Percentiles rank a stretch among this genome's conserved stretches.
Conservation (phyloP, 2,113 vertebrate species). For the Leucoraja erinaceus region DNA sequence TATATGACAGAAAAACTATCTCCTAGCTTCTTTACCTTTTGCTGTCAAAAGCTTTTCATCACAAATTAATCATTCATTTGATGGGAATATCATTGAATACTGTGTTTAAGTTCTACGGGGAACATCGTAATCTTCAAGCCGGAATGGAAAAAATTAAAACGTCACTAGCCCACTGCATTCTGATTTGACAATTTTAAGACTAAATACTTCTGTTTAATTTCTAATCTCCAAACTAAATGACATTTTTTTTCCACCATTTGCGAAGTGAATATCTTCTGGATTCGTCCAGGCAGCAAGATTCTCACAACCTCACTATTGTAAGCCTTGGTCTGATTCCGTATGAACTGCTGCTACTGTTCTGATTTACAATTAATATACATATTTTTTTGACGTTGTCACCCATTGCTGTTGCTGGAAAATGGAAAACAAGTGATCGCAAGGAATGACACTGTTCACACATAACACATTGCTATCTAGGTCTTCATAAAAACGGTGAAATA, state of each 20-base stretch:
- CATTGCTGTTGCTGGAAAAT: background rate
- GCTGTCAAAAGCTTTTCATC: background rate
- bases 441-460: background rate
- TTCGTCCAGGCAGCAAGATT: background rate
- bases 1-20: background rate
- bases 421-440: background rate
- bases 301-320: background rate
- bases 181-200: background rate
- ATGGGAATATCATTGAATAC: background rate
- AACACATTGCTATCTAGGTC: background rate
- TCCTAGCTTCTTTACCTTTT: background rate
- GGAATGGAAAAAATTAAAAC: background rate
- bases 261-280: background rate
- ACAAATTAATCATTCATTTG: background rate
- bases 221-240: background rate
- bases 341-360: too few species aligned
- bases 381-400: too few species aligned
- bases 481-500: background rate
- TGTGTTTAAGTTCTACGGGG: background rate
- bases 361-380: too few species aligned
- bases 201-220: background rate
- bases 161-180: background rate
- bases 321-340: too few species aligned
- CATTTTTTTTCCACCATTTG: background rate
- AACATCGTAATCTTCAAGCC: background rate